A percentile compares a stretch with the other conserved stretches of the same genome.
Conservation (phyloP, 2,888 invertebrate species). For the Tromatobia lineatoria region DNA sequence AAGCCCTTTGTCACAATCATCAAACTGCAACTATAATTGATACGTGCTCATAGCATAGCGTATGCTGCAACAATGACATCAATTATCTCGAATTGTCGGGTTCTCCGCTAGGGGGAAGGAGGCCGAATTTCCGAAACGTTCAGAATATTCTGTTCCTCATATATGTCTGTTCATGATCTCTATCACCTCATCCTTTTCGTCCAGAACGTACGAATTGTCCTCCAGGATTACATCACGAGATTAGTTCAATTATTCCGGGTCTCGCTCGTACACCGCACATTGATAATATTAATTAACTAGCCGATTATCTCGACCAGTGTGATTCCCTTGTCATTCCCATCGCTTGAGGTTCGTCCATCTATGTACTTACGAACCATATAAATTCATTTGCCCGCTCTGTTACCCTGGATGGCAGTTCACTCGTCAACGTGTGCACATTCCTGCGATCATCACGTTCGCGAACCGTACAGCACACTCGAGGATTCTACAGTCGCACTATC, state of each 20-base stretch:
- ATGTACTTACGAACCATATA: slow-evolving; percentile 41
- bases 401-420: neutral
- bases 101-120: neutral
- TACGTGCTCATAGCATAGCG: slow-evolving; percentile 36
- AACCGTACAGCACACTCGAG: slow-evolving; percentile 15
- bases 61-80: slow-evolving; percentile 30
- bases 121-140: slow-evolving; percentile 2
- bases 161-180: slow-evolving; percentile 28
- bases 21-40: slow-evolving; percentile 26
- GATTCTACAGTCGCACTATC: slow-evolving; percentile 13
- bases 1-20: neutral
- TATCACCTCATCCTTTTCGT: slow-evolving; percentile 43
- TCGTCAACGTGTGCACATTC: slow-evolving; percentile 54
- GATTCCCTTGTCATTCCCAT: slow-evolving; percentile 54
- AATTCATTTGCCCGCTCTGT: slow-evolving; percentile 36
- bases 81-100: slow-evolving; percentile 30
- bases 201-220: slow-evolving; percentile 35
- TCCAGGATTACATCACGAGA: slow-evolving; percentile 60
- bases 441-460: slow-evolving; percentile 62
- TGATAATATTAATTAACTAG: slow-evolving; percentile 71
- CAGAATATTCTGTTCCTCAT: slow-evolving; percentile 6
- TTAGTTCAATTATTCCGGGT: slow-evolving; percentile 63
- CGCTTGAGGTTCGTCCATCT: slow-evolving; percentile 49
- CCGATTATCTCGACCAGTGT: slow-evolving; percentile 64
- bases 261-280: slow-evolving; percentile 52